Base-by-base conservation (phyloP, 2,888 invertebrate genomes). In the Scotopteryx bipunctaria region DNA sequence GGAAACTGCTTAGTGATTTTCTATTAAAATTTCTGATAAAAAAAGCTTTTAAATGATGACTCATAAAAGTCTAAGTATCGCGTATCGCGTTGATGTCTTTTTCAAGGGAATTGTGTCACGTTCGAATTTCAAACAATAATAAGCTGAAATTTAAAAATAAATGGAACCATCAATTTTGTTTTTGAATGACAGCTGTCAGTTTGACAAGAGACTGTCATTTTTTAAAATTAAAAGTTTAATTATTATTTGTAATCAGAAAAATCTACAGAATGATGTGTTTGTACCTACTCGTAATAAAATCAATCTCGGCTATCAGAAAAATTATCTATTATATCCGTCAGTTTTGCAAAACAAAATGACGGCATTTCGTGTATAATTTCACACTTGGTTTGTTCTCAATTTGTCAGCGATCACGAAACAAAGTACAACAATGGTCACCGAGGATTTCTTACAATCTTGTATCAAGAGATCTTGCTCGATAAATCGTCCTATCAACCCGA, bases 391-490 rank as follows among this genome's bases (percentile, higher is more conserved):
- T 19, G 37, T 43, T 37, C 23, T 31, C 44, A 48, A 54, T 54
- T 54, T 54, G 54, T 54, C 44, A 53, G 23, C 38, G 47, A 44
- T 44, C 37, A 48, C 32, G 29, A 41, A 43, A 59, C 57, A 57
- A 61, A 59, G 41, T 59, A 62, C 62, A 58, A 59, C 51, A 62
- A 62, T 56, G 62, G 57, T 57, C 59, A 57, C 56, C 48, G 57
- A 47, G 41, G 48, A 57, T 49, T 46, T 38, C 41, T 27, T 56
- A 55, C 63, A 58, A 74, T 81, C 61, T 73, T 72, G 76, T 76
- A 86, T 83, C 86, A 68, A 79, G 78, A 81, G 81, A 83, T 88
- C 86, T 84, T 65, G 73, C 66, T 66, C 84, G 85, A 88, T 86
- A 87, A 87, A 86, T 84, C 81, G 75, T 71, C 71, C 81, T 77